Percentiles rank a stretch among this genome's conserved stretches.
Evolutionary conservation across 2,797 vertebrate genomes (phyloP).

Genomic region (Aplochiton taeniatus): DNA sequence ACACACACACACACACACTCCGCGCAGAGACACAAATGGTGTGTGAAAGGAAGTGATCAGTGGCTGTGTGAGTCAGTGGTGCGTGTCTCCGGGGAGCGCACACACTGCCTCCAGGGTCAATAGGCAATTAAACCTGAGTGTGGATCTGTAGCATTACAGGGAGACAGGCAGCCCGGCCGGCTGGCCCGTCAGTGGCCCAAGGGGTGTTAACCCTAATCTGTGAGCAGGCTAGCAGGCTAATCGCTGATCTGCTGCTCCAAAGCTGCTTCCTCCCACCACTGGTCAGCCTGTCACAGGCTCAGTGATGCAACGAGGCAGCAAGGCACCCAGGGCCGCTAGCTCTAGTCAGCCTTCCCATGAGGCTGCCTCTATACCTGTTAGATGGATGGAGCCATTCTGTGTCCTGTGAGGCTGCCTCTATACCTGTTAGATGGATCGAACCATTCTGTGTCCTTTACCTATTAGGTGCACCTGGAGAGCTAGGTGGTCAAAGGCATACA

Average conservation of each 20-base stretch:
- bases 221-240: conserved; percentile 27
- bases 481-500: no score
- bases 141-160: conserved; percentile 20
- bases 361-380: neutral
- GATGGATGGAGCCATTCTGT: no score
- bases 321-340: neutral
- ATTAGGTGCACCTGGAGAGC: no score
- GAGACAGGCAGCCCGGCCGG: conserved; percentile 26
- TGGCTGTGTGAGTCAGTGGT: conserved; percentile 25
- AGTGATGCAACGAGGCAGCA: conserved; percentile 20
- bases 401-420: no score
- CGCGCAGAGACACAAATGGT: conserved; percentile 1
- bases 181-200: conserved; percentile 13
- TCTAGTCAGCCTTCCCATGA: no score
- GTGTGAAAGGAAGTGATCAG: conserved; percentile 15
- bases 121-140: conserved; percentile 62
- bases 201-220: conserved; percentile 52
- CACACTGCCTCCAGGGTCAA: conserved; percentile 54
- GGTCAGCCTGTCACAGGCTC: conserved; percentile 10
- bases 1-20: neutral
- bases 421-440: no score
- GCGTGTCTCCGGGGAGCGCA: conserved; percentile 29
- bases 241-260: conserved; percentile 44
- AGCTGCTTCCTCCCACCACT: conserved; percentile 29
- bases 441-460: no score